These are phyloP conservation scores for Axea sp. DNA, from an alignment of 2,888 invertebrate genomes.

Conservation along the genomic window DNA sequence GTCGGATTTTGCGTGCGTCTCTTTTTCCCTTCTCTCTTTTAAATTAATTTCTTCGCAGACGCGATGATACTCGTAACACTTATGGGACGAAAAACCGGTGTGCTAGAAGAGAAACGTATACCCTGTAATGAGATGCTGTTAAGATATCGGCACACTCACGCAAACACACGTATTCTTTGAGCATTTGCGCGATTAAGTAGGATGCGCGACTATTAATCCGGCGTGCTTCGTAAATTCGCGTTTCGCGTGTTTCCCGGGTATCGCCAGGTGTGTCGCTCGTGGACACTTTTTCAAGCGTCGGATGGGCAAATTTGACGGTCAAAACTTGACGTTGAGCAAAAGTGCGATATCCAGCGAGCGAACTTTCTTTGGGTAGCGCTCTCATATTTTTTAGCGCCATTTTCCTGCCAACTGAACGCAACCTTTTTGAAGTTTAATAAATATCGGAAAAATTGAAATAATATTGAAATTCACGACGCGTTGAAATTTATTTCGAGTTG, in stretches of 20 bases:
- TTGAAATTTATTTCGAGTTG: too few species aligned
- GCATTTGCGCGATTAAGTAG: constrained; percentile 52
- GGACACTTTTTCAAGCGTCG: too few species aligned
- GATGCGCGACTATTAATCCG: constrained; percentile 37
- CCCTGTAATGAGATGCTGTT: constrained; percentile 55
- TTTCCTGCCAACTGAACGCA: too few species aligned
- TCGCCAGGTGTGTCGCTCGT: constrained; percentile 46
- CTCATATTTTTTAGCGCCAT: too few species aligned
- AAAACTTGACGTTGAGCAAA: too few species aligned
- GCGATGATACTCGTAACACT: constrained; percentile 57
- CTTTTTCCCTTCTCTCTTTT: constrained; percentile 18
- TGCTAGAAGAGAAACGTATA: constrained; percentile 53
- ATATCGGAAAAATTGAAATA: too few species aligned
- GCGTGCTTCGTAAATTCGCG: constrained; percentile 12
- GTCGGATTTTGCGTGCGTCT: constrained; percentile 15
- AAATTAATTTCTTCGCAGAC: constrained; percentile 48
- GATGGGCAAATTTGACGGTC: too few species aligned
- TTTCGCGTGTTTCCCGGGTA: constrained; percentile 44
- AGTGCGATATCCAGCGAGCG: too few species aligned
- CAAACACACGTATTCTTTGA: constrained; percentile 42
- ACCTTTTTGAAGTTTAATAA: too few species aligned
- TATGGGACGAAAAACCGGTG: constrained; percentile 52
- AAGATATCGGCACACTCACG: constrained; percentile 45
- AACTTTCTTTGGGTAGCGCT: too few species aligned
- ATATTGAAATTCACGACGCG: too few species aligned